Base-by-base conservation (phyloP, 2,113 vertebrate species). In the Parotia lawesii region DNA sequence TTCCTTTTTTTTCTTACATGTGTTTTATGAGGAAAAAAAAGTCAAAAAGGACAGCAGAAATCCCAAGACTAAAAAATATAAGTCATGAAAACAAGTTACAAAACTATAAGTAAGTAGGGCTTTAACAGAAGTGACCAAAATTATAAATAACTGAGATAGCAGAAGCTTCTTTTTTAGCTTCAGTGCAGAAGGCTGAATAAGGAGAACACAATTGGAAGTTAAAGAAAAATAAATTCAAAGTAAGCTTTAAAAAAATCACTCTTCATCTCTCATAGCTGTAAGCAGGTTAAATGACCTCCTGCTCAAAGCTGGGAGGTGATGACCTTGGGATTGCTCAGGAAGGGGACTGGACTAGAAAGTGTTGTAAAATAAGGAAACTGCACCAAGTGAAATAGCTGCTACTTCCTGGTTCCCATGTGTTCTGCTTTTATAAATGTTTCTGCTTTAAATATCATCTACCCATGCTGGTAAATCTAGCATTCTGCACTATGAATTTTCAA, bases 71-170 rank as follows among this genome's bases (percentile, higher is more conserved):
- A 83, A 90, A 94, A 80, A 23, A 87, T 73, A 61, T 71, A 16
- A 58, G 35, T 74, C 89, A 72, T 33, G 56, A 88, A 70, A 94
- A 80, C 18, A 95, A 84, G 69, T 72, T 85, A 73, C 48, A 92
- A 93, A 94, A 69, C 29, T 53, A 29, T 35, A n/a, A n/a, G n/a
- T n/a, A 85, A 94, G 35, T 24, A 37, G n/a, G 33, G 42, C 81
- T 72, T 92, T 81, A 91, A 79, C 53, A 81, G 73, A 92, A 82
- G 29, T 61, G 66, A 70, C 57, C 62, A 65, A 95, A 95, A 69
- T 82, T n/a, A 80, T 71, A 92, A 94, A 93, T 84, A 35, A 90
- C 61, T 72, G 76, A 93, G 78, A 91, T 89, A 94, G 78, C 12
- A 81, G 91, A 88, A 73, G 38, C 15, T 86, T 81, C 51, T n/a